Base-by-base conservation (phyloP, 1,140 invertebrate genomes). In the Triops cancriformis region DNA sequence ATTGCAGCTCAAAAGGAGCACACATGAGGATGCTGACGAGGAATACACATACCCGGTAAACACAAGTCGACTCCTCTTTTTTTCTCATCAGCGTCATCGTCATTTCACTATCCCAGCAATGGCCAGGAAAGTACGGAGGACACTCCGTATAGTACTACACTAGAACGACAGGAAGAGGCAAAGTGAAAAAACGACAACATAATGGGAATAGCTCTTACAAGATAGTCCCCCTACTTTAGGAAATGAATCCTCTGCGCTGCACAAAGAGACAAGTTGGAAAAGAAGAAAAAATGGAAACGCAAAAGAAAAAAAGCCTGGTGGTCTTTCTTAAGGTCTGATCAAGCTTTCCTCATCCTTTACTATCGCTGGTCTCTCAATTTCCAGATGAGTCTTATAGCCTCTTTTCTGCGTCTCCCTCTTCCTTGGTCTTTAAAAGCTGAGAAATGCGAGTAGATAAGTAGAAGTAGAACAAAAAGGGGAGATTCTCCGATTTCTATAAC, bases 161-260 rank as follows among this genome's bases (percentile, higher is more conserved):
- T 64, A 23, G 18, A 64, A 23, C 51, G 23, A 23, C 51, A 18
- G 51, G 51, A 64, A 6, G 51, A 64, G 14, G 18, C 51, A 18
- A 64, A 64, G 23, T 18, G 23, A 64, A 64, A 64, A 51, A 64
- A 64, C 10, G 51, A n/a, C 10, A 14, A 23, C n/a, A 64, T 64
- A 64, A 64, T 64, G 14, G 51, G 51, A 64, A 64, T 64, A 64
- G 51, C 51, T 64, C 51, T 64, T 64, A 64, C 51, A 23, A 64
- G 51, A 64, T 64, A 64, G 51, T 64, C 51, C 51, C 51, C 51
- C 51, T 64, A 64, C 51, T 64, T 64, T 64, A 64, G 51, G 51
- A 64, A 64, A 64, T 64, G 51, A 64, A 64, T 64, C 51, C 51
- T 64, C 51, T 64, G 51, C 51, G 10, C 51, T 64, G 18, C 51